Percentiles rank a stretch among this genome's conserved stretches.
These are phyloP conservation scores for Teleiodes luculella DNA, from an alignment of 2,888 invertebrate species.

Conservation along the genomic window DNA sequence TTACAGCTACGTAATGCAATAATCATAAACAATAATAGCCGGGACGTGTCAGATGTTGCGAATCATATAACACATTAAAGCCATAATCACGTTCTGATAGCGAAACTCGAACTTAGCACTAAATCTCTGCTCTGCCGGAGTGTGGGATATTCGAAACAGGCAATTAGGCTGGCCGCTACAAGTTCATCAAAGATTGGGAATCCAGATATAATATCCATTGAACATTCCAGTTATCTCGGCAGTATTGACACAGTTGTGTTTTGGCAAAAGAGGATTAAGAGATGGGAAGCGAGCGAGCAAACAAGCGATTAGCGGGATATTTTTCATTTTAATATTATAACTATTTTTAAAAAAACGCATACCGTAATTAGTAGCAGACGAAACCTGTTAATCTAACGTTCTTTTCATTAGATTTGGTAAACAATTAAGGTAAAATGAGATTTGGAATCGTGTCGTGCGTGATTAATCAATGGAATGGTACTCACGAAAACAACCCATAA, in stretches of 20 bases:
- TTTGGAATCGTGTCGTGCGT: too few species aligned
- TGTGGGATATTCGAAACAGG: constrained; percentile 20
- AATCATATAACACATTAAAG: neutral
- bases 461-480: too few species aligned
- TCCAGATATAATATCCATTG: constrained; percentile 67
- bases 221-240: constrained; percentile 68
- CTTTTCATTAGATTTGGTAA: too few species aligned
- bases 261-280: constrained; percentile 7
- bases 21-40: neutral
- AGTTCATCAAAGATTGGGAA: constrained; percentile 63
- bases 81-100: neutral
- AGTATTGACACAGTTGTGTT: constrained; percentile 70
- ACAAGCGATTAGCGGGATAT: neutral
- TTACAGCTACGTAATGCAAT: too few species aligned
- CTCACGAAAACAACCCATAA: too few species aligned
- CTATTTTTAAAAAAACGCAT: too few species aligned
- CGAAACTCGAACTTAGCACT: constrained; percentile 10
- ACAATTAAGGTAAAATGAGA: too few species aligned
- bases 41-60: neutral
- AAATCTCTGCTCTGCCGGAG: constrained; percentile 18
- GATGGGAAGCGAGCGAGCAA: neutral
- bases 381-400: too few species aligned
- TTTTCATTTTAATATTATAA: too few species aligned
- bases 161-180: constrained; percentile 37
- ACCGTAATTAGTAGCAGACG: too few species aligned